Conservation (phyloP, 2,888 invertebrate species). For the Chaitophorus viminalis region DNA sequence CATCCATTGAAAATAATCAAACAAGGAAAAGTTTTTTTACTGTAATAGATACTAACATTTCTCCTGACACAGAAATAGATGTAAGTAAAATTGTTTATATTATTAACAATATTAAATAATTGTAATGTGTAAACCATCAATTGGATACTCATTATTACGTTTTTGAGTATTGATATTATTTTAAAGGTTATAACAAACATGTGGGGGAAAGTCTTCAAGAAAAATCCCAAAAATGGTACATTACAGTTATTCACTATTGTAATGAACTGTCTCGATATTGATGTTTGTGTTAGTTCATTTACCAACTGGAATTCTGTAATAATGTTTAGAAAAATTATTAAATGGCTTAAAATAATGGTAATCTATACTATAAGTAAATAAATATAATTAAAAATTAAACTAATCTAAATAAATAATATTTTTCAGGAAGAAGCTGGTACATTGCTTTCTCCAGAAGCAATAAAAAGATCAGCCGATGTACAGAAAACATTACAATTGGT, state of each 20-base stretch:
- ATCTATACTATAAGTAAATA: neutral
- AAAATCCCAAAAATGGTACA: slow-evolving; percentile 23
- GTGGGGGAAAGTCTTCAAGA: slow-evolving; percentile 15
- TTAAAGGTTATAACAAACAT: slow-evolving; percentile 17
- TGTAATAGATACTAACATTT: neutral
- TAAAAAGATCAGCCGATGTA: slow-evolving; percentile 17
- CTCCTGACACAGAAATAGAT: slow-evolving; percentile 23
- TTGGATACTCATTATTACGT: neutral
- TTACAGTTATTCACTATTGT: slow-evolving; percentile 38
- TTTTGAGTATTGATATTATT: neutral
- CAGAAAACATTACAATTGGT: slow-evolving; percentile 30
- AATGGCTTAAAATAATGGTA: slow-evolving; percentile 30
- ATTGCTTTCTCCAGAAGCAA: neutral
- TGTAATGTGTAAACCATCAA: neutral
- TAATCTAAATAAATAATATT: neutral
- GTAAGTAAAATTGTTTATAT: neutral
- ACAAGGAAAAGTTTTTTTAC: slow-evolving; percentile 2
- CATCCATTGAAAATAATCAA: neutral
- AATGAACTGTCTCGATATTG: slow-evolving; percentile 39
- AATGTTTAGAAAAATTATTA: slow-evolving; percentile 7
- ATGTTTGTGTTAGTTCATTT: slow-evolving; percentile 22
- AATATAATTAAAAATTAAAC: neutral
- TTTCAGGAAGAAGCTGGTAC: slow-evolving; percentile 10
- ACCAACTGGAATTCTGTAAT: slow-evolving; percentile 8
- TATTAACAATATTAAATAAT: neutral